These are phyloP conservation scores for Salarias fasciatus DNA, from an alignment of 2,797 vertebrate species.

Conservation along the genomic window DNA sequence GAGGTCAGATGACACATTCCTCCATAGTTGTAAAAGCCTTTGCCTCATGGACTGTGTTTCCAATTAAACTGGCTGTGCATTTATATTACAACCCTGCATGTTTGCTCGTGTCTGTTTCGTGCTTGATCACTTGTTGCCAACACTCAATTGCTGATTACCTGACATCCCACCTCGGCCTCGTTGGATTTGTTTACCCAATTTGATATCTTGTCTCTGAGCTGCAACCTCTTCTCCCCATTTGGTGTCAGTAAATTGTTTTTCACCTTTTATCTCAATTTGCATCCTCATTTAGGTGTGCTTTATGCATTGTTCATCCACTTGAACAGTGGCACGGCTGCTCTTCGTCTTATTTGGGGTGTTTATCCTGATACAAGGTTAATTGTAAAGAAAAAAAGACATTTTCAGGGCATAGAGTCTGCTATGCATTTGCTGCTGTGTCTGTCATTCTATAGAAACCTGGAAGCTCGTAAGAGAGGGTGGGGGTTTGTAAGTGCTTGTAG, in stretches of 20 bases:
- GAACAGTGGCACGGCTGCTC: background rate
- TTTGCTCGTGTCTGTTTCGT: slow-evolving; percentile 15
- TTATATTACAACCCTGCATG: background rate
- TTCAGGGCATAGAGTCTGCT: too few relatives aligned
- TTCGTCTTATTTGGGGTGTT: background rate
- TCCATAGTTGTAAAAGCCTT: slow-evolving; percentile 13
- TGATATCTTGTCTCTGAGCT: background rate
- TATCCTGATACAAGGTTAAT: background rate
- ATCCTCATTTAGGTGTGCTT: background rate
- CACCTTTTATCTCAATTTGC: background rate
- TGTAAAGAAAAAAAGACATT: too few relatives aligned
- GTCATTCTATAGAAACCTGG: background rate
- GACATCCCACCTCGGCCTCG: slow-evolving; percentile 1
- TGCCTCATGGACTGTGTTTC: slow-evolving; percentile 22
- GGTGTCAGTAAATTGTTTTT: slow-evolving; percentile 3
- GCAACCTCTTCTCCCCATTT: background rate
- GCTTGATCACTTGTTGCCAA: slow-evolving; percentile 10
- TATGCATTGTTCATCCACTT: background rate
- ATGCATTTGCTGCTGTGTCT: too few relatives aligned
- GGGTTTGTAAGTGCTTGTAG: slow-evolving; percentile 3
- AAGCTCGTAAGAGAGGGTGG: slow-evolving; percentile 26
- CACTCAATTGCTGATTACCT: background rate
- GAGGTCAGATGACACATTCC: too few relatives aligned
- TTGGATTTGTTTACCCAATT: background rate
- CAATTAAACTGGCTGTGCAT: slow-evolving; percentile 25